Evolutionary conservation across 2,797 vertebrate species (phyloP).

Genomic region (Pachyuromys duprasi): DNA sequence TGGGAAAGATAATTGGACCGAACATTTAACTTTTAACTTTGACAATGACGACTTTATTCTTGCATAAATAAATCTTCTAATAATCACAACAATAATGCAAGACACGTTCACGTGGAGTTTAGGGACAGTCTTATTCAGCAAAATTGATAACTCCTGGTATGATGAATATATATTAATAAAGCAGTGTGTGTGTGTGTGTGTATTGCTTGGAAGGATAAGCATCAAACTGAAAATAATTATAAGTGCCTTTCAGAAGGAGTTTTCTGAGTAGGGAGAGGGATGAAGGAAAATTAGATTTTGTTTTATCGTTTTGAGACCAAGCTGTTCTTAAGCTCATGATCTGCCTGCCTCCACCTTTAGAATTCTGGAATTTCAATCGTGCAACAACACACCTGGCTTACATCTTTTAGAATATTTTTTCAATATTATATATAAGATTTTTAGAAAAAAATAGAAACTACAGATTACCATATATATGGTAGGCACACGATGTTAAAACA

Average conservation of each 20-base stretch:
- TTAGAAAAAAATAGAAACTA: not conserved
- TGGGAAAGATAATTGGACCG: not conserved
- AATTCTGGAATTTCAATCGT: not conserved
- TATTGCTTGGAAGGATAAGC: not conserved
- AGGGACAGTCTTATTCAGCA: not conserved
- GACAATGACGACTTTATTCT: not conserved
- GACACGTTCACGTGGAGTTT: not conserved
- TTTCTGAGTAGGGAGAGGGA: not conserved
- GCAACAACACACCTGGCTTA: not conserved
- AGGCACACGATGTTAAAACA: not conserved
- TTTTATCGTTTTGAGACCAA: not conserved
- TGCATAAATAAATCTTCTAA: not conserved
- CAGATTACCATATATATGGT: not conserved
- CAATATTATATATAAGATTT: not conserved
- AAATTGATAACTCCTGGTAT: not conserved
- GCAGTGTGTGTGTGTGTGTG: not conserved
- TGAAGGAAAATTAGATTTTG: not conserved
- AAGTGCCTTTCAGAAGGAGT: not conserved
- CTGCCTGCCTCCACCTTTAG: not conserved
- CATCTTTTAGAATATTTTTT: conserved; percentile 21
- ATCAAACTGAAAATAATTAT: conserved; percentile 21
- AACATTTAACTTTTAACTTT: not conserved
- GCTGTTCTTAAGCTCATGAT: not conserved
- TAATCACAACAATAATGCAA: not conserved
- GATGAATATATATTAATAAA: not conserved